Base-by-base conservation (phyloP, 1,140 invertebrate species). In the Drosophila sulfurigaster region DNA sequence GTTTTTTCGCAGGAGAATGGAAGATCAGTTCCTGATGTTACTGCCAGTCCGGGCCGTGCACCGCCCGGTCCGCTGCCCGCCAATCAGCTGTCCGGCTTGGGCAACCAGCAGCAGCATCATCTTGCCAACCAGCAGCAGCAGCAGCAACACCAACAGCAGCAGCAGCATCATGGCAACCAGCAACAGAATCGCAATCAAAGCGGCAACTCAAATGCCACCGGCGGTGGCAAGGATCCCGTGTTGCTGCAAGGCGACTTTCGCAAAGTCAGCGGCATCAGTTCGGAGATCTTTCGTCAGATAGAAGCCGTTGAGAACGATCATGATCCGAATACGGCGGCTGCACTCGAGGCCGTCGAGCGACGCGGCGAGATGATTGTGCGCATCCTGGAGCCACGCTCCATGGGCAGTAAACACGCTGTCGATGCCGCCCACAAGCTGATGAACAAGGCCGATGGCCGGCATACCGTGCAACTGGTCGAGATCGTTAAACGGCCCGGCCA, bases 401-500 rank as follows among this genome's bases (percentile, higher is more conserved):
- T 98, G 93, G 97, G 97, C 72, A 91, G 92, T 65, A 94, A 96
- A 78, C 95, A 96, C 64, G 97, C 97, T 57, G 94, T 95, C 58
- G 97, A 98, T 81, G 95, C 96, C 65, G 97, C 96, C 68, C 97
- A 97, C 93, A 95, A 96, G 85, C 97, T 97, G 91, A 95, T 97
- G 78, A 92, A 94, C 10, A 94, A 95, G 91, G 89, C 86, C 48
- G 92, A 93, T 77, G 91, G 82, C 1, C 56, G 92, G 30, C 92
- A 93, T 79, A 91, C 93, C 58, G 93, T 94, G 81, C 96, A 99
- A 93, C 97, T 99, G 91, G 98, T 99, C 73, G 99, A 99, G 94
- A 99, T 99, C 89, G 98, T 99, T 71, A 99, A 99, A 93, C 95
- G 99, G 82, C 99, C 99, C 1, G 99, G 99, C 20, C 99, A 99